phyloP scores from a whole-genome alignment of 2,797 vertebrate species.

The Sternarchorhynchus goeldii region DNA sequence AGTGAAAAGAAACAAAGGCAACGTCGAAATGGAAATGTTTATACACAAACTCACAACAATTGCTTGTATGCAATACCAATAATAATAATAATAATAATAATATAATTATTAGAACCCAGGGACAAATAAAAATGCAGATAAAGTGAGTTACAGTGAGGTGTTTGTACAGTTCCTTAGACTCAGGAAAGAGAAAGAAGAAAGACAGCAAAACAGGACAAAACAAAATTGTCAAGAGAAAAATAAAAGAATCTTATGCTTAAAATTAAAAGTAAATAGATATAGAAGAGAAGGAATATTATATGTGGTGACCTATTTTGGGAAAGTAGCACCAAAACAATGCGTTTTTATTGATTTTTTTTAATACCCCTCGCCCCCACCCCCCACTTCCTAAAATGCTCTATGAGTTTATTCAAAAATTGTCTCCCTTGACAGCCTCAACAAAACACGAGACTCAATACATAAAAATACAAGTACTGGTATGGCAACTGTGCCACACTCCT shows the following conservation, averaged over 20 bases:
- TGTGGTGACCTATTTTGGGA: slow-evolving; percentile 73
- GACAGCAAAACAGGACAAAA: slow-evolving; percentile 27
- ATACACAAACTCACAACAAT: slow-evolving; percentile 80
- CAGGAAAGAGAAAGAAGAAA: slow-evolving; percentile 38
- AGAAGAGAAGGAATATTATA: slow-evolving; percentile 57
- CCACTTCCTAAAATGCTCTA: slow-evolving; percentile 73
- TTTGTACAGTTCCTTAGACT: slow-evolving; percentile 70
- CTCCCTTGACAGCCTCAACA: slow-evolving; percentile 64
- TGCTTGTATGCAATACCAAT: slow-evolving; percentile 79
- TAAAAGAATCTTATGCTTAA: slow-evolving; percentile 41
- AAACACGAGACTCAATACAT: slow-evolving; percentile 72
- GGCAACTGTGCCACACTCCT: slow-evolving; percentile 58
- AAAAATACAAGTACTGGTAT: slow-evolving; percentile 66
- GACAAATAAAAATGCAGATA: slow-evolving; percentile 71
- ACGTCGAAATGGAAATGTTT: slow-evolving; percentile 83
- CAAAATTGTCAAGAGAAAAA: slow-evolving; percentile 42
- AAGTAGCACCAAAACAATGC: slow-evolving; percentile 83
- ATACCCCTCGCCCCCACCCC: slow-evolving; percentile 8
- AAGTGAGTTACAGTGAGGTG: slow-evolving; percentile 76
- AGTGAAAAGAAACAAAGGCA: slow-evolving; percentile 84
- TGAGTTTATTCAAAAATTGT: slow-evolving; percentile 67
- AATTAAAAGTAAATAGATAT: slow-evolving; percentile 52
- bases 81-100: slow-evolving; percentile 78
- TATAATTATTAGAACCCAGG: slow-evolving; percentile 70
- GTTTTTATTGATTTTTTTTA: slow-evolving; percentile 46